Conservation (phyloP, 35 echinoderm and acorn worm genomes). For the Eucidaris tribuloides region DNA sequence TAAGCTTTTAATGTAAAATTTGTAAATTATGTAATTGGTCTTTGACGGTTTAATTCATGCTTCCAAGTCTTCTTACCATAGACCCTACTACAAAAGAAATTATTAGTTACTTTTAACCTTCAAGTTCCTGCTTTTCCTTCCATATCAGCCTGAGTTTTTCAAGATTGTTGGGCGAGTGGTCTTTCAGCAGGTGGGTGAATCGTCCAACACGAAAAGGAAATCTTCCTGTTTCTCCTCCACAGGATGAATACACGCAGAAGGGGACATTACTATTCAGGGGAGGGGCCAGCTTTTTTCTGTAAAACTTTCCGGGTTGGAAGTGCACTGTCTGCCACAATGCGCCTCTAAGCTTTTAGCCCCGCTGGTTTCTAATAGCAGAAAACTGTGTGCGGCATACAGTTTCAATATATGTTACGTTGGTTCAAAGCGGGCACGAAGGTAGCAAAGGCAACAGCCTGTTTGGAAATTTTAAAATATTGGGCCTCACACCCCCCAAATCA, state of each 20-base stretch:
- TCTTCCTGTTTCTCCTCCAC: neutral
- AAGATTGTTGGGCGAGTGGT: constrained; percentile 38
- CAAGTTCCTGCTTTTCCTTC: constrained; percentile 47
- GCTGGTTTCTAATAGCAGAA: constrained; percentile 1
- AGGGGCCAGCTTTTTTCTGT: neutral
- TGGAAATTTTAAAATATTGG: neutral
- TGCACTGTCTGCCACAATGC: constrained; percentile 38
- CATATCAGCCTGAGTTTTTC: constrained; percentile 53
- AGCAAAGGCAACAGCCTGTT: constrained; percentile 3
- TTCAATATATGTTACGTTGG: too few relatives aligned
- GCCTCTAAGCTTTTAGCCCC: constrained; percentile 16
- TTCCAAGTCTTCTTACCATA: too few relatives aligned
- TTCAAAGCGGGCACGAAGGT: neutral
- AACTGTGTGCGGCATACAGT: neutral
- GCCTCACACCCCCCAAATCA: constrained; percentile 10
- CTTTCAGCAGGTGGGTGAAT: constrained; percentile 56
- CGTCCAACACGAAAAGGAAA: constrained; percentile 57
- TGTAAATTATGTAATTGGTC: too few relatives aligned
- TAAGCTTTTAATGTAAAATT: too few relatives aligned
- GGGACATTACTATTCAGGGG: neutral
- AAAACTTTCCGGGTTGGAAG: constrained; percentile 40
- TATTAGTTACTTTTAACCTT: too few relatives aligned
- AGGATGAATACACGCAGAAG: neutral
- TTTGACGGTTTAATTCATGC: too few relatives aligned
- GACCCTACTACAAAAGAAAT: too few relatives aligned